Evolutionary conservation across 2,797 vertebrate species (phyloP).

Genomic region (Threskiornis aethiopicus): DNA sequence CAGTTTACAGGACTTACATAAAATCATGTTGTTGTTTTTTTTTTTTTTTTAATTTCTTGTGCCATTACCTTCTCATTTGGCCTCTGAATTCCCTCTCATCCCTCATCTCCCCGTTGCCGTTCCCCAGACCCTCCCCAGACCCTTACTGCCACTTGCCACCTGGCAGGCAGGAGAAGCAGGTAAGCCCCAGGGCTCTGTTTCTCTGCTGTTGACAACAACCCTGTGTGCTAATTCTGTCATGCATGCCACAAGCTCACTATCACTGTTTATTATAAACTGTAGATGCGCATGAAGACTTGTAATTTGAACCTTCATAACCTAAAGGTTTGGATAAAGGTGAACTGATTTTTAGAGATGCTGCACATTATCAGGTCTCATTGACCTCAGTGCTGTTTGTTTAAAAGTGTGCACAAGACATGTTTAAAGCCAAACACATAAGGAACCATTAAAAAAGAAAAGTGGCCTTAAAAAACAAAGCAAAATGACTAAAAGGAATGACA

Average conservation of each 20-base stretch:
- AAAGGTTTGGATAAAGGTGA: background rate
- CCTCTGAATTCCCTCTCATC: background rate
- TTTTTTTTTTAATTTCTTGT: background rate
- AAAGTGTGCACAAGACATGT: background rate
- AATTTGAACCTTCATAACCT: background rate
- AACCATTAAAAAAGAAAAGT: background rate
- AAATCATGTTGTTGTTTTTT: background rate
- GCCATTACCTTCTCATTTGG: background rate
- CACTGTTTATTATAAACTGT: constrained; percentile 14
- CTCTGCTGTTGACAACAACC: background rate
- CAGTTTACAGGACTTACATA: background rate
- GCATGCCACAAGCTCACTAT: background rate
- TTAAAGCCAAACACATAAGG: background rate
- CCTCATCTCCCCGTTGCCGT: background rate
- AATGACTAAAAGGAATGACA: background rate
- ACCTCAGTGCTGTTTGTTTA: background rate
- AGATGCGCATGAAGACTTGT: background rate
- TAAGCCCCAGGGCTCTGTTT: background rate
- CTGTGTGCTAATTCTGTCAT: background rate
- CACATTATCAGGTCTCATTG: background rate
- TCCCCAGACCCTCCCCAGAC: background rate
- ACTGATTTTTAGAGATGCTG: background rate
- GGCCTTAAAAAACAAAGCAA: background rate
- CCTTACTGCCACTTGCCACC: background rate
- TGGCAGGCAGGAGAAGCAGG: background rate